Conservation (phyloP, 2,888 invertebrate species). For the Drosophila meridiana region DNA sequence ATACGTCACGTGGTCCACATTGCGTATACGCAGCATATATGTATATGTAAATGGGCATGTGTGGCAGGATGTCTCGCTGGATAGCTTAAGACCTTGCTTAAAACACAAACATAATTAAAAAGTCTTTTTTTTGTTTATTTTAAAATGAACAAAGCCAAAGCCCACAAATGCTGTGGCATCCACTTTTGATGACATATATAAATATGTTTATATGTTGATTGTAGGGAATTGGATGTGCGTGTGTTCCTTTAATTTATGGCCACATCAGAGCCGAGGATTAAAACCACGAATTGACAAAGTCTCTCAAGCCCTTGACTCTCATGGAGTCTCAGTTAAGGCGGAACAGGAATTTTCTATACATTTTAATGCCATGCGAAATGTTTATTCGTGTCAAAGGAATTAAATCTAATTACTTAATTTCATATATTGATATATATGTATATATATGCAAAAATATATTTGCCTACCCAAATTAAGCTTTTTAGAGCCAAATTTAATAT, state of each 20-base stretch:
- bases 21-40: not conserved
- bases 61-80: not conserved
- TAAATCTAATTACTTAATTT: not conserved
- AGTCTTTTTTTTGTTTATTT: not conserved
- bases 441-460: not conserved
- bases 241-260: conserved; percentile 2
- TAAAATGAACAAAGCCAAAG: not conserved
- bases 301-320: not conserved
- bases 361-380: not conserved
- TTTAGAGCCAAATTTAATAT: not conserved
- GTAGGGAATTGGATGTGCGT: not conserved
- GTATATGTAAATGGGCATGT: not conserved
- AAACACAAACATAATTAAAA: conserved; percentile 8
- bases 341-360: not conserved
- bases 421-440: no score
- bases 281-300: conserved; percentile 1
- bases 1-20: not conserved
- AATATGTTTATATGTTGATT: not conserved
- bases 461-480: not conserved
- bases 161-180: not conserved
- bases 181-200: not conserved
- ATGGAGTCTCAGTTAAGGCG: not conserved
- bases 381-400: not conserved
- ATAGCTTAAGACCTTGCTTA: not conserved
- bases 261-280: not conserved